These are phyloP conservation scores for Tamandua tetradactyla DNA, from an alignment of 2,797 vertebrate species.

Conservation along the genomic window DNA sequence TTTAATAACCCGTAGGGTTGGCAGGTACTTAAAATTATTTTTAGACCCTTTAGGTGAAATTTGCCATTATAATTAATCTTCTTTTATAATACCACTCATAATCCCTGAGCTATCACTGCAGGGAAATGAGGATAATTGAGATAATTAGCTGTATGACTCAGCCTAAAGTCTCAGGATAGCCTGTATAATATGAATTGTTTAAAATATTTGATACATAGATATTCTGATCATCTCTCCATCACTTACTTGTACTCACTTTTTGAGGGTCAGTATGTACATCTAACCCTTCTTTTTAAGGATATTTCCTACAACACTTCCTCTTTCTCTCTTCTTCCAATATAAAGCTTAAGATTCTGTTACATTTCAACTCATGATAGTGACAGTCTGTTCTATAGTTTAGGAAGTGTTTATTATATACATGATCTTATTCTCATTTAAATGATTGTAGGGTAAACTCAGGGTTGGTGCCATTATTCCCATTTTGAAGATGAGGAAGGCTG, in stretches of 20 bases:
- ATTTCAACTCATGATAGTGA: neutral
- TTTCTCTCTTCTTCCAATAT: neutral
- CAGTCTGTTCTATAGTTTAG: neutral
- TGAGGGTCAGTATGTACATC: neutral
- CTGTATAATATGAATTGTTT: neutral
- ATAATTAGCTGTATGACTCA: slow-evolving; percentile 50
- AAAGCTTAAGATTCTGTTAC: neutral
- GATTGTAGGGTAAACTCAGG: neutral
- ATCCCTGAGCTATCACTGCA: slow-evolving; percentile 17
- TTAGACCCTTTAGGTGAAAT: slow-evolving; percentile 53
- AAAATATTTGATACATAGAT: neutral
- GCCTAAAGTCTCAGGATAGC: neutral
- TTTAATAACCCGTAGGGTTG: slow-evolving; percentile 56
- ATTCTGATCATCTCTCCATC: neutral
- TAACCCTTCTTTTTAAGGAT: neutral
- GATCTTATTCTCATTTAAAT: neutral
- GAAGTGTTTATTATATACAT: neutral
- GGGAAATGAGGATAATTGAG: slow-evolving; percentile 54
- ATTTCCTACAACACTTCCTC: neutral
- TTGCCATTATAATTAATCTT: slow-evolving; percentile 60
- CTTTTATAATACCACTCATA: slow-evolving; percentile 41
- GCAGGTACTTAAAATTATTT: slow-evolving; percentile 60
- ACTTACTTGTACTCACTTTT: neutral
- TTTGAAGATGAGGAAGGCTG: neutral
- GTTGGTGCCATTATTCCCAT: neutral